Percentiles rank a stretch among this genome's conserved stretches.
Conservation (phyloP, 2,797 vertebrate species). For the Aplochiton taeniatus region DNA sequence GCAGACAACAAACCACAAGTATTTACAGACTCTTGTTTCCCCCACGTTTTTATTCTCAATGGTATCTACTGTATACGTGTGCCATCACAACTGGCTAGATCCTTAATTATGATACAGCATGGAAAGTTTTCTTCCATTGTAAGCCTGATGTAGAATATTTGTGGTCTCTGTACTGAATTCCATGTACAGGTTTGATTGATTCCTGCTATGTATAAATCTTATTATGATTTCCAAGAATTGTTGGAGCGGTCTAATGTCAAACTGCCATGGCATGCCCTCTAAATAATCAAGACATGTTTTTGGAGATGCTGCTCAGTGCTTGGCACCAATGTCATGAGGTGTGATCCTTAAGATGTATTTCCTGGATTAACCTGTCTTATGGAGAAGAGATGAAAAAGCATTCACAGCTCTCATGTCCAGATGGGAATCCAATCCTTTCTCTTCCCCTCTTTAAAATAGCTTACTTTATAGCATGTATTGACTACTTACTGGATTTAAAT, state of each 20-base stretch:
- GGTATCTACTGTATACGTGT: conserved; percentile 45
- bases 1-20: conserved; percentile 60
- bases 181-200: conserved; percentile 11
- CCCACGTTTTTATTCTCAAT: conserved; percentile 34
- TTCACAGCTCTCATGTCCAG: not conserved
- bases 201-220: conserved; percentile 1
- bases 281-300: conserved; percentile 26
- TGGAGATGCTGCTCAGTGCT: conserved; percentile 24
- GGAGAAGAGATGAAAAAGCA: not conserved
- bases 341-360: not conserved
- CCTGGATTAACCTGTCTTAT: not conserved
- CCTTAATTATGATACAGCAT: conserved; percentile 51
- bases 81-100: conserved; percentile 45
- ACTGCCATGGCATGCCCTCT: conserved; percentile 16
- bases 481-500: not conserved
- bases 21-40: conserved; percentile 44
- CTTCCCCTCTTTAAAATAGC: not conserved
- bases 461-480: not conserved
- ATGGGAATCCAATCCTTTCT: not conserved
- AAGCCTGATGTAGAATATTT: conserved; percentile 10
- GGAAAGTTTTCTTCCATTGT: conserved; percentile 41
- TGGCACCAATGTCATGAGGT: conserved; percentile 19
- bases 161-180: conserved; percentile 5
- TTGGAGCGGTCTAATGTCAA: conserved; percentile 22
- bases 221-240: conserved; percentile 7